phyloP scores from a whole-genome alignment of 2,888 invertebrate species.

The Loripinus fragilis region DNA sequence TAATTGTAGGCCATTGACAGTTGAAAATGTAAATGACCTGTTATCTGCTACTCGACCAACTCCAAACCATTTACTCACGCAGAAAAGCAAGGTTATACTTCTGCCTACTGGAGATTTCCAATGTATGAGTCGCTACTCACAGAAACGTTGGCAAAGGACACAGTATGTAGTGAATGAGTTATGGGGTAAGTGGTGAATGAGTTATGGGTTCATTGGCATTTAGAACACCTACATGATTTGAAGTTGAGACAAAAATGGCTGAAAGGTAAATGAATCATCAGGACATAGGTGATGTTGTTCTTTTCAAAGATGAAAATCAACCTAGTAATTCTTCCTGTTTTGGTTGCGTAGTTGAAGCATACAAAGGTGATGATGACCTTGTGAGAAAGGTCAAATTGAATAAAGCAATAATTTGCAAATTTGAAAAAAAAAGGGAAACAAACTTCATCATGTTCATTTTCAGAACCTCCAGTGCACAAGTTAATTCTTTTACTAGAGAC shows the following conservation, averaged over 20 bases:
- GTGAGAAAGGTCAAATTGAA: slow-evolving; percentile 47
- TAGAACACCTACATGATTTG: slow-evolving; percentile 37
- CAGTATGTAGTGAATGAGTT: slow-evolving; percentile 45
- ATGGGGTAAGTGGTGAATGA: slow-evolving; percentile 43
- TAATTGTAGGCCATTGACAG: slow-evolving; percentile 48
- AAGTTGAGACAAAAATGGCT: slow-evolving; percentile 18
- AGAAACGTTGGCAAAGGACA: slow-evolving; percentile 45
- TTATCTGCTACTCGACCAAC: slow-evolving; percentile 21
- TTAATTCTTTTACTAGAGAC: slow-evolving; percentile 38
- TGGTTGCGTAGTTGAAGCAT: not conserved
- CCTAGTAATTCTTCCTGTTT: slow-evolving; percentile 32
- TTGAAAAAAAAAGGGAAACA: slow-evolving; percentile 32
- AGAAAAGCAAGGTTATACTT: slow-evolving; percentile 37
- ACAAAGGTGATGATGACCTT: slow-evolving; percentile 19
- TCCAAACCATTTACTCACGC: slow-evolving; percentile 42
- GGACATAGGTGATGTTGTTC: slow-evolving; percentile 40
- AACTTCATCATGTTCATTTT: not conserved
- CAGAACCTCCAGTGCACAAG: slow-evolving; percentile 45
- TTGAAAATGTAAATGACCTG: slow-evolving; percentile 36
- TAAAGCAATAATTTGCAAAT: slow-evolving; percentile 21
- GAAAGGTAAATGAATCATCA: slow-evolving; percentile 23
- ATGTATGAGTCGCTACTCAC: slow-evolving; percentile 33
- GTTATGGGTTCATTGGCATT: no score
- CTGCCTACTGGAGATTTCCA: slow-evolving; percentile 56
- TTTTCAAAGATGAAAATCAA: slow-evolving; percentile 42